Conservation (phyloP, 1,140 invertebrate species). For the Eumaeus atala region DNA sequence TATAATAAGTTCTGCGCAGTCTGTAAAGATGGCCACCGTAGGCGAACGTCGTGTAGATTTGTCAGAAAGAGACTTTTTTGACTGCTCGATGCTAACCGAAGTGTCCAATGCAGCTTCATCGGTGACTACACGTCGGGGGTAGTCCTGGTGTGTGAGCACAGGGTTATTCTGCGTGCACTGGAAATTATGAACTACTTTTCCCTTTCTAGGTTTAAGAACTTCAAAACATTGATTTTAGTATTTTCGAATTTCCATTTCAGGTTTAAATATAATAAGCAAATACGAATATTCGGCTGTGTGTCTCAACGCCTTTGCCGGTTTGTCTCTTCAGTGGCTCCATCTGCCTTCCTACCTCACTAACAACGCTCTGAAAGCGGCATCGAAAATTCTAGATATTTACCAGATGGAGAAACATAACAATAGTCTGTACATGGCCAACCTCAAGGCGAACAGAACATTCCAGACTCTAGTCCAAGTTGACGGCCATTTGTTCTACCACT, state of each 20-base stretch:
- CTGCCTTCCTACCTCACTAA: constrained; percentile 52
- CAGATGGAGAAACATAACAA: constrained; percentile 30
- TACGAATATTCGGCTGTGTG: constrained; percentile 39
- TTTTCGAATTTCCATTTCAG: constrained; percentile 41
- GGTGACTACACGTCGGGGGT: too few relatives aligned
- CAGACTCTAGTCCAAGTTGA: constrained; percentile 45
- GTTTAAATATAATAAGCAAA: constrained; percentile 54
- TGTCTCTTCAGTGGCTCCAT: constrained; percentile 46
- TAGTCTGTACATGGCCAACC: constrained; percentile 41
- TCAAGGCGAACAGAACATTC: constrained; percentile 48
- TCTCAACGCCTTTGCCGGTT: constrained; percentile 36
- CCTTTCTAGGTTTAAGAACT: too few relatives aligned
- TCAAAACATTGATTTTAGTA: too few relatives aligned
- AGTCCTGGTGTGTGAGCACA: too few relatives aligned
- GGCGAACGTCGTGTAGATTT: too few relatives aligned
- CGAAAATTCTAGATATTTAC: constrained; percentile 48
- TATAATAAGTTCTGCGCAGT: too few relatives aligned
- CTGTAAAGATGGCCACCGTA: too few relatives aligned
- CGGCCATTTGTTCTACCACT: constrained; percentile 36
- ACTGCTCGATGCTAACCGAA: too few relatives aligned
- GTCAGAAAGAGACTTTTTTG: too few relatives aligned
- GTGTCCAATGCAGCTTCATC: too few relatives aligned
- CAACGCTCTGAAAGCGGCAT: constrained; percentile 42
- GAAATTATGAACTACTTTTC: too few relatives aligned
- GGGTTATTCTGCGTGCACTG: too few relatives aligned